Evolutionary conservation across 2,797 vertebrate species (phyloP).

Genomic region (Tapirus indicus): DNA sequence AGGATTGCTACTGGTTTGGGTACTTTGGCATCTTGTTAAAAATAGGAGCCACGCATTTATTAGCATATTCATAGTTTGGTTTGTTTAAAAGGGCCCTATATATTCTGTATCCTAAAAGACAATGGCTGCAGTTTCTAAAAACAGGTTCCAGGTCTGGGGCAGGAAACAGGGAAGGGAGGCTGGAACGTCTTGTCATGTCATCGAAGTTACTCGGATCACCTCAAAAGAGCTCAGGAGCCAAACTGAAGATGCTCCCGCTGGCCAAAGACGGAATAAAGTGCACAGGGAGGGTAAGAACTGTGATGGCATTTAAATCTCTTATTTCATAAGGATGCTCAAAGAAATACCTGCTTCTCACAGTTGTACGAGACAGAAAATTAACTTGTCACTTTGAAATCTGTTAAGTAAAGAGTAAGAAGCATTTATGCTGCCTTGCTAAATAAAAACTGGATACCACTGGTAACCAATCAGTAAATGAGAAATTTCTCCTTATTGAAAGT

Average conservation of each 20-base stretch:
- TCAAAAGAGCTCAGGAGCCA: neutral
- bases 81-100: neutral
- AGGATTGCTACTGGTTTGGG: neutral
- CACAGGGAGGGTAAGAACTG: neutral
- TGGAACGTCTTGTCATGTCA: neutral
- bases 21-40: neutral
- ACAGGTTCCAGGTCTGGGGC: neutral
- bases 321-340: neutral
- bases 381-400: constrained; percentile 50
- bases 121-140: neutral
- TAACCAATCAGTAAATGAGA: neutral
- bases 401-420: neutral
- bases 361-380: neutral
- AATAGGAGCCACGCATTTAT: neutral
- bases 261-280: neutral
- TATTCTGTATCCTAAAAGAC: neutral
- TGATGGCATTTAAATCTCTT: neutral
- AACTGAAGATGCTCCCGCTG: neutral
- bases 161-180: neutral
- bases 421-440: neutral
- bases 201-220: neutral
- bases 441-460: neutral
- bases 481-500: constrained; percentile 11
- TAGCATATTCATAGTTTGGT: neutral
- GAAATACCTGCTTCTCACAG: neutral